Evolutionary conservation across 2,797 vertebrate genomes (phyloP).

Genomic region (Phalanger gymnotis): DNA sequence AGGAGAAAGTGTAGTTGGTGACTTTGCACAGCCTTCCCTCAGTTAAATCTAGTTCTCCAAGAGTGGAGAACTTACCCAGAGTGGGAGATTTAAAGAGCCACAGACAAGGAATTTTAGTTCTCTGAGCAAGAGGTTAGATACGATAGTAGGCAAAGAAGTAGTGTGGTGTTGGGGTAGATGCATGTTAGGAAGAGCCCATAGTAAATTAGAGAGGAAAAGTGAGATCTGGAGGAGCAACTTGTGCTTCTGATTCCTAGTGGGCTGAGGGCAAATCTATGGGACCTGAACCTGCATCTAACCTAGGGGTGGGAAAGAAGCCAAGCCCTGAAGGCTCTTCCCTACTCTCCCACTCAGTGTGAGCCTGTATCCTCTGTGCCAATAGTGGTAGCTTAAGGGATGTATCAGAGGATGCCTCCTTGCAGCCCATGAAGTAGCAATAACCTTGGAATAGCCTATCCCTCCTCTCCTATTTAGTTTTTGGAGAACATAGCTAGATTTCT

Average conservation of each 20-base stretch:
- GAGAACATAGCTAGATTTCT: neutral
- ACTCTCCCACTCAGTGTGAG: neutral
- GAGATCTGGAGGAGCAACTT: neutral
- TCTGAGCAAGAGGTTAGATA: neutral
- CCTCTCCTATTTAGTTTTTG: neutral
- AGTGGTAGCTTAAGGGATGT: neutral
- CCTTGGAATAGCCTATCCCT: neutral
- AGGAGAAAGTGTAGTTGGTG: too few relatives aligned
- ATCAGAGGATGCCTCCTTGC: neutral
- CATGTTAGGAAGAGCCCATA: neutral
- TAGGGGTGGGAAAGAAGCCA: neutral
- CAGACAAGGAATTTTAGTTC: neutral
- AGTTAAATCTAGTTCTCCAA: too few relatives aligned
- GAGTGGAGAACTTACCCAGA: neutral
- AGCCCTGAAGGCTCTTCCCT: neutral
- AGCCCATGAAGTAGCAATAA: neutral
- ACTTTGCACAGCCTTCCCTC: too few relatives aligned
- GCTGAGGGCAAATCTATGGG: neutral
- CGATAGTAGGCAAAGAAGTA: neutral
- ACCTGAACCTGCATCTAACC: neutral
- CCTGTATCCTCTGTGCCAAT: neutral
- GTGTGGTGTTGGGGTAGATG: neutral
- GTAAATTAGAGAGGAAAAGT: neutral
- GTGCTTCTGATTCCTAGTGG: neutral
- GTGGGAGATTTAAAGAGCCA: neutral